Evolutionary conservation across 2,797 vertebrate species (phyloP).

Genomic region (Sebastes cheni): DNA sequence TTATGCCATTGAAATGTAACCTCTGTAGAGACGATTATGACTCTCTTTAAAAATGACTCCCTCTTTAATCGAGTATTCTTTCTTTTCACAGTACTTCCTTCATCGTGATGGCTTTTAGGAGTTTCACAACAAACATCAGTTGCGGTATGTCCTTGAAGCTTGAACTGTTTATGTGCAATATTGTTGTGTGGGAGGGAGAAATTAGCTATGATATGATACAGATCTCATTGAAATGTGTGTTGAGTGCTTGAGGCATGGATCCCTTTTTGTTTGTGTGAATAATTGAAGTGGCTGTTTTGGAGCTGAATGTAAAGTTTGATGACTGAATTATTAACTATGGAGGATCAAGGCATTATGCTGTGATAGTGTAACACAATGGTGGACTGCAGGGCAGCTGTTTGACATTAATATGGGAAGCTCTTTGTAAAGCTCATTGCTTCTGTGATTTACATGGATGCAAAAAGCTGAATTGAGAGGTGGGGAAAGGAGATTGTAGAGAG

Average conservation of each 20-base stretch:
- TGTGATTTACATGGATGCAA: not conserved
- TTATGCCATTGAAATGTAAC: not conserved
- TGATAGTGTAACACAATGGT: not conserved
- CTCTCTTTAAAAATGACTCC: not conserved
- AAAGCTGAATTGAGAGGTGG: not conserved
- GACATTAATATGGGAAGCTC: constrained; percentile 1
- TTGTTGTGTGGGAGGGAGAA: not conserved
- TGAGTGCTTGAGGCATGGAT: not conserved
- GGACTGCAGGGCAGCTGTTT: not conserved
- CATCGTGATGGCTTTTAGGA: not conserved
- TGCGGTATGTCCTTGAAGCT: not conserved
- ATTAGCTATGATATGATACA: not conserved
- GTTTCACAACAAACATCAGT: not conserved
- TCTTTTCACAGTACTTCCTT: not conserved
- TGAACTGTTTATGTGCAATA: not conserved
- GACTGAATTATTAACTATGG: not conserved
- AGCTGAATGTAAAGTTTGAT: not conserved
- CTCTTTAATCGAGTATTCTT: not conserved
- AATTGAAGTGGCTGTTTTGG: not conserved
- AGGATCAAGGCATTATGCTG: not conserved
- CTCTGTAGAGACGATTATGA: not conserved
- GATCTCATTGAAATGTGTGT: not conserved
- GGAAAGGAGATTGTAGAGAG: not conserved
- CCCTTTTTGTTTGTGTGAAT: not conserved
- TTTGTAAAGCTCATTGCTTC: not conserved